Conservation (phyloP, 2,888 invertebrate genomes). For the Selenia dentaria region DNA sequence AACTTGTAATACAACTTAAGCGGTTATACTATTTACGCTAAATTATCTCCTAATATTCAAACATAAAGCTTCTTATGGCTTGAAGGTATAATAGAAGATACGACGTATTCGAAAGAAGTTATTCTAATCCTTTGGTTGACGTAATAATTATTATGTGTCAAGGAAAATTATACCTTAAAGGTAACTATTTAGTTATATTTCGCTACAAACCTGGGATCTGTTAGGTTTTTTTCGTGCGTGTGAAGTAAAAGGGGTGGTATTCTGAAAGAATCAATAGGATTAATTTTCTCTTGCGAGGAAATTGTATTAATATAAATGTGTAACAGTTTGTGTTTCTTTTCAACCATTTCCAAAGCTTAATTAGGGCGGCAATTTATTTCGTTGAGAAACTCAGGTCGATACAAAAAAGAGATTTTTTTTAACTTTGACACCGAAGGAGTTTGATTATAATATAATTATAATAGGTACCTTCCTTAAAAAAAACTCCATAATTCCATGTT, state of each 20-base stretch:
- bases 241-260: constrained; percentile 9
- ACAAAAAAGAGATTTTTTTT: no score
- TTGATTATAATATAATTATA: no score
- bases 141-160: constrained; percentile 33
- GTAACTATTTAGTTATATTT: constrained; percentile 17
- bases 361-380: constrained; percentile 11
- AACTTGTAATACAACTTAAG: constrained; percentile 18
- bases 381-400: no score
- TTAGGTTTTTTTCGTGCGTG: constrained; percentile 17
- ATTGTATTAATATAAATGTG: constrained; percentile 32
- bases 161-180: constrained; percentile 31
- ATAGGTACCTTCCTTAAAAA: no score
- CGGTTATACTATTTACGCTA: background rate
- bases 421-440: no score
- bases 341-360: constrained; percentile 15
- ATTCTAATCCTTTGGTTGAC: no score
- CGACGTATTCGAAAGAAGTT: constrained; percentile 5
- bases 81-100: background rate
- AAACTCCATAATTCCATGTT: no score
- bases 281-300: constrained; percentile 34
- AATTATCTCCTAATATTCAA: constrained; percentile 10
- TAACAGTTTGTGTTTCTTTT: constrained; percentile 20
- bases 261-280: constrained; percentile 28
- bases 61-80: background rate
- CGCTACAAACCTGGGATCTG: constrained; percentile 3